A percentile compares a stretch with the other conserved stretches of the same genome.
These are phyloP conservation scores for Brevimyrus niger DNA, from an alignment of 2,113 vertebrate species.

Conservation along the genomic window DNA sequence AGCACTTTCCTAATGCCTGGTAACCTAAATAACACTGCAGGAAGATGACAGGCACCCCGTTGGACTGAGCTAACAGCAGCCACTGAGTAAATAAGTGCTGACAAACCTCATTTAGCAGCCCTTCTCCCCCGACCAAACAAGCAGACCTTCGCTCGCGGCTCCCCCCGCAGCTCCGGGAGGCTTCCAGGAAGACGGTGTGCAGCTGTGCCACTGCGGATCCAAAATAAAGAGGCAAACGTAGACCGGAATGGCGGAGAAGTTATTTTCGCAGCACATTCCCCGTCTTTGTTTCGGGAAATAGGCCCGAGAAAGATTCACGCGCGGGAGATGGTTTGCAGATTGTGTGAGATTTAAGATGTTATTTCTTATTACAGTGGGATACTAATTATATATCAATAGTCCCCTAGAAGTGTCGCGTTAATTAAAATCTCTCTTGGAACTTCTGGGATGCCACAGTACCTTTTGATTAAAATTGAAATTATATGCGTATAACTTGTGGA, in stretches of 20 bases:
- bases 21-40: background rate
- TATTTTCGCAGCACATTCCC: background rate
- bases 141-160: background rate
- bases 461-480: constrained; percentile 4
- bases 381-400: constrained; percentile 5
- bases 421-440: background rate
- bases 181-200: background rate
- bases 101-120: constrained; percentile 16
- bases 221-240: background rate
- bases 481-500: background rate
- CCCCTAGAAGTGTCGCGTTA: background rate
- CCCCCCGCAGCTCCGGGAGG: background rate
- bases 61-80: constrained; percentile 12
- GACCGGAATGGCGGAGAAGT: background rate
- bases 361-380: background rate
- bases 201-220: background rate
- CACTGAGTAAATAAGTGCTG: constrained; percentile 22
- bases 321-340: background rate
- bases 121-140: background rate
- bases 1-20: background rate
- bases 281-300: background rate
- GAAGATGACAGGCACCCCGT: background rate
- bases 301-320: background rate
- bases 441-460: background rate
- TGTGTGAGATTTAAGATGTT: background rate